phyloP scores from a whole-genome alignment of 2,113 vertebrate species.

The Sterrhoptilus dennistouni region DNA sequence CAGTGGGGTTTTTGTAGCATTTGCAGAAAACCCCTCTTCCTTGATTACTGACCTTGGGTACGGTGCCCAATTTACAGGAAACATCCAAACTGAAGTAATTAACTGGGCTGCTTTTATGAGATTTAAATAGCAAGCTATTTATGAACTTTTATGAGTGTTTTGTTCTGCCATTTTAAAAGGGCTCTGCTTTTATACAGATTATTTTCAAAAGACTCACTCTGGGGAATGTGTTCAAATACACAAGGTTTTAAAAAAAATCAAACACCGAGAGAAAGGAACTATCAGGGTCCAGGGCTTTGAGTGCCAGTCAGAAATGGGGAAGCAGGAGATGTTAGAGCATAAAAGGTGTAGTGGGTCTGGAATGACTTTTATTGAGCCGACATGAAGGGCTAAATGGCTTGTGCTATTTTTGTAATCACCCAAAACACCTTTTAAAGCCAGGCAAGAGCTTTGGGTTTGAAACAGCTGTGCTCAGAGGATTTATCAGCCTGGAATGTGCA shows the following conservation, averaged over 20 bases:
- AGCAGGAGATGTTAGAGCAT: slow-evolving; percentile 43
- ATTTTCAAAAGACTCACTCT: slow-evolving; percentile 72
- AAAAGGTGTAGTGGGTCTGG: slow-evolving; percentile 42
- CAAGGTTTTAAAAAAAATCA: slow-evolving; percentile 56
- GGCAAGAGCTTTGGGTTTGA: slow-evolving; percentile 6
- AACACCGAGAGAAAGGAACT: background rate
- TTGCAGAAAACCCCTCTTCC: slow-evolving; percentile 26
- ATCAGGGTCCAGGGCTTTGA: slow-evolving; percentile 65
- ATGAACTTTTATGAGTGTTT: slow-evolving; percentile 75
- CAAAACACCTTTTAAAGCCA: slow-evolving; percentile 36
- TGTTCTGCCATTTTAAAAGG: slow-evolving; percentile 67
- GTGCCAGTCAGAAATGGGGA: slow-evolving; percentile 28
- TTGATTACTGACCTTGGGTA: slow-evolving; percentile 65
- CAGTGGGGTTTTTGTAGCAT: background rate
- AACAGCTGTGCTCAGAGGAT: background rate
- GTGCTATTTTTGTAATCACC: slow-evolving; percentile 60
- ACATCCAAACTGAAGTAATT: slow-evolving; percentile 77
- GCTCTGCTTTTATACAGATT: slow-evolving; percentile 69
- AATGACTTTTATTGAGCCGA: slow-evolving; percentile 53
- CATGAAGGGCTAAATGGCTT: slow-evolving; percentile 53
- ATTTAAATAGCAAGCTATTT: slow-evolving; percentile 74
- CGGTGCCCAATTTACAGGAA: slow-evolving; percentile 61
- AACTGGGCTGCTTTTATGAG: slow-evolving; percentile 74
- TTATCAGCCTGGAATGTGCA: slow-evolving; percentile 14
- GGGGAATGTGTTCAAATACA: slow-evolving; percentile 76